A percentile compares a stretch with the other conserved stretches of the same genome.
These are phyloP conservation scores for Hipparchia semele DNA, from an alignment of 2,888 invertebrate genomes.

Conservation along the genomic window DNA sequence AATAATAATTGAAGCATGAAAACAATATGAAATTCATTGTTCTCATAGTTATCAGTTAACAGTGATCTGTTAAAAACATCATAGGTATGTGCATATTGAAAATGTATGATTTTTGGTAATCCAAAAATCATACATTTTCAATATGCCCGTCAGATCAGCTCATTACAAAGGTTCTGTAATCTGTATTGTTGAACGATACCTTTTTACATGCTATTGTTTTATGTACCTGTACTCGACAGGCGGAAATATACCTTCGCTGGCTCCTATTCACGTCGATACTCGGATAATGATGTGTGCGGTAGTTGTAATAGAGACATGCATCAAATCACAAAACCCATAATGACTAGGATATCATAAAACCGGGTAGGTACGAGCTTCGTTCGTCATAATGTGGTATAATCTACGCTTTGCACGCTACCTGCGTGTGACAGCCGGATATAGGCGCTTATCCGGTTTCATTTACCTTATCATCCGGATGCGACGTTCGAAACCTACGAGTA, in stretches of 20 bases:
- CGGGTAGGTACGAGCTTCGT: neutral
- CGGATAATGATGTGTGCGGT: constrained; percentile 3
- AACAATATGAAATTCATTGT: too few species aligned
- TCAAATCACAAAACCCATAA: neutral
- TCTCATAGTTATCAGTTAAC: too few species aligned
- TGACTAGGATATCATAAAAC: constrained; percentile 1
- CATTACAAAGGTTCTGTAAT: too few species aligned
- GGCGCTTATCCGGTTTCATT: constrained; percentile 8
- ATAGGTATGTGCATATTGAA: too few species aligned
- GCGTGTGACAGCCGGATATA: constrained; percentile 10
- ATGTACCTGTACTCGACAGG: neutral
- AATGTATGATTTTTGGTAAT: too few species aligned
- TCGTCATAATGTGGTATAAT: constrained; percentile 2
- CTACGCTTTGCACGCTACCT: neutral
- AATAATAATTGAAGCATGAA: too few species aligned
- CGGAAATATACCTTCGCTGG: constrained; percentile 12
- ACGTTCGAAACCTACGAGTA: neutral
- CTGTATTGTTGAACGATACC: too few species aligned
- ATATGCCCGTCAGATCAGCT: too few species aligned
- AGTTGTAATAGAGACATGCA: too few species aligned
- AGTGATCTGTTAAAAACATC: too few species aligned
- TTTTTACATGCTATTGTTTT: neutral
- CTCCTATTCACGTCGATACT: constrained; percentile 6
- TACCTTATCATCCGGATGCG: constrained; percentile 8
- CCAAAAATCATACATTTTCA: too few species aligned